phyloP scores from a whole-genome alignment of 2,113 vertebrate genomes.

The Calidris pugnax region DNA sequence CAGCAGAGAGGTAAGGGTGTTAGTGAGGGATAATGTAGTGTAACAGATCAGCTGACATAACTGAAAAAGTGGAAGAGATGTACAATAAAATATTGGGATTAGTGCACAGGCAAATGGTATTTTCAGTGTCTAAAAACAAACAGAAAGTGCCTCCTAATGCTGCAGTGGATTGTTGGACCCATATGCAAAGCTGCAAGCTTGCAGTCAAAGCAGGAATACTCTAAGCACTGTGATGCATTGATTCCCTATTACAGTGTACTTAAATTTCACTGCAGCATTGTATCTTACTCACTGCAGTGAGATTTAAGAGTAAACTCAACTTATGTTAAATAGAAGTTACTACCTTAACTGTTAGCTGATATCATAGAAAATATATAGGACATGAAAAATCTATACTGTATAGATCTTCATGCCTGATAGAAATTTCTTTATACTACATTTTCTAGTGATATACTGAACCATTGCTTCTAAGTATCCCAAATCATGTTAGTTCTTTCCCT shows the following conservation, averaged over 20 bases:
- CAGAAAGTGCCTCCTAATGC: not conserved
- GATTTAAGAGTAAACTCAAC: not conserved
- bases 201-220: not conserved
- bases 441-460: not conserved
- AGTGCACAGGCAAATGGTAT: accelerated
- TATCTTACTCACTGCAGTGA: not conserved
- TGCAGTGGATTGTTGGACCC: not conserved
- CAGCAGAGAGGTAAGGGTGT: not conserved
- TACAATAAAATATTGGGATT: not conserved
- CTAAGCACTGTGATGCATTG: not conserved
- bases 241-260: not conserved
- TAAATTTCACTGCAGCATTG: not conserved
- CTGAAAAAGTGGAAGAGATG: not conserved
- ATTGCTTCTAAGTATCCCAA: not conserved
- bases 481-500: not conserved
- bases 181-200: not conserved
- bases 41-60: not conserved
- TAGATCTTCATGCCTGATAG: not conserved
- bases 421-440: not conserved
- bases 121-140: not conserved
- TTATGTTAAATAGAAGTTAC: not conserved
- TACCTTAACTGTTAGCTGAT: not conserved
- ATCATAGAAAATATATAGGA: not conserved
- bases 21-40: not conserved
- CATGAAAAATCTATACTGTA: not conserved